phyloP scores from a whole-genome alignment of 2,888 invertebrate species.

The Coleophora deauratella region DNA sequence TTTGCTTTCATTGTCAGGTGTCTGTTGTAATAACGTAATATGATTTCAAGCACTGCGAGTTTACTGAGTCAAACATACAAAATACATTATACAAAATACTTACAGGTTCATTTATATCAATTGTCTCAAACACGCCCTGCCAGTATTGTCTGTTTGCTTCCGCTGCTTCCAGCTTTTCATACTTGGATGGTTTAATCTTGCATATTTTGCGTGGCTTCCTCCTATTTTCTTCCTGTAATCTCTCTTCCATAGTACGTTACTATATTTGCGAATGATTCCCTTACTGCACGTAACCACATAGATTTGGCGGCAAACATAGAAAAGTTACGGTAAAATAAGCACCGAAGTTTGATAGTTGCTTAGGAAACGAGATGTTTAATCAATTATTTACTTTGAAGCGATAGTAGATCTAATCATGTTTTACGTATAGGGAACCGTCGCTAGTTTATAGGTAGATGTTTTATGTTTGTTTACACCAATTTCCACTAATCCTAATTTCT shows the following conservation, averaged over 20 bases:
- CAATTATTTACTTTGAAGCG: slow-evolving; percentile 9
- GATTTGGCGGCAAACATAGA: slow-evolving; percentile 9
- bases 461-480: too few relatives aligned
- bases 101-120: slow-evolving; percentile 32
- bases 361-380: slow-evolving; percentile 13
- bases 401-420: too few relatives aligned
- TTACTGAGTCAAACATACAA: too few relatives aligned
- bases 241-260: not conserved
- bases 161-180: slow-evolving; percentile 36
- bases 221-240: slow-evolving; percentile 8
- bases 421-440: too few relatives aligned
- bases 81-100: slow-evolving; percentile 14
- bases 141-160: slow-evolving; percentile 51
- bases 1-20: slow-evolving; percentile 25
- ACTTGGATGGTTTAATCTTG: slow-evolving; percentile 41
- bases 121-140: slow-evolving; percentile 37
- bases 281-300: slow-evolving; percentile 2
- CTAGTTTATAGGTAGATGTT: too few relatives aligned
- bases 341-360: not conserved
- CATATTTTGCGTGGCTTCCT: slow-evolving; percentile 39
- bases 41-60: not conserved
- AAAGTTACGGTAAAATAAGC: too few relatives aligned
- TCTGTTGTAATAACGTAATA: not conserved
- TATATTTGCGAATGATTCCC: too few relatives aligned
- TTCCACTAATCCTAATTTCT: too few relatives aligned